Conservation (phyloP, 2,113 vertebrate species). For the Brevimyrus niger region DNA sequence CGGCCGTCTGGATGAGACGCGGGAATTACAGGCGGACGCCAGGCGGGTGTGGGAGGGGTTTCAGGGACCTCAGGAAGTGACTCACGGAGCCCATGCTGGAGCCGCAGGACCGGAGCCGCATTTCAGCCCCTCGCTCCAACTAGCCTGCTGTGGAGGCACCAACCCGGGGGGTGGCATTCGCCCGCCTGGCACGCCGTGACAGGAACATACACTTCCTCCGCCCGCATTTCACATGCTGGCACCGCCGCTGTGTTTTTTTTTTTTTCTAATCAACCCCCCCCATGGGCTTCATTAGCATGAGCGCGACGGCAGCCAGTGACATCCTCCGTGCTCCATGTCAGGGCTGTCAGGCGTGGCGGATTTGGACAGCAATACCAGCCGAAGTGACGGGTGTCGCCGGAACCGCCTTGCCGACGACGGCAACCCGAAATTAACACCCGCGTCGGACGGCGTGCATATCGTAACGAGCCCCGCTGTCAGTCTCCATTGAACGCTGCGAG, state of each 20-base stretch:
- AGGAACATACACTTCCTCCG: background rate
- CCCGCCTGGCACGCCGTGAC: background rate
- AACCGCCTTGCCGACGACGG: constrained; percentile 16
- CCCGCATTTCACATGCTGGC: background rate
- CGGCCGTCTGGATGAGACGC: constrained; percentile 32
- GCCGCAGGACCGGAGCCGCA: background rate
- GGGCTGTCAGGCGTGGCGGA: constrained; percentile 9
- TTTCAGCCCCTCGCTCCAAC: background rate
- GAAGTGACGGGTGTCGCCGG: constrained; percentile 17
- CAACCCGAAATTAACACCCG: background rate
- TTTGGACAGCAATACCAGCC: background rate
- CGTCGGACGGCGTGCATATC: background rate
- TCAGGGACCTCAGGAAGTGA: constrained; percentile 33
- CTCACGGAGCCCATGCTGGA: background rate
- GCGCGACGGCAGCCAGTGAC: constrained; percentile 20
- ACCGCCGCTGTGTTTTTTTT: background rate
- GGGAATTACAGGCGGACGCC: constrained; percentile 29
- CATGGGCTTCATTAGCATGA: constrained; percentile 14
- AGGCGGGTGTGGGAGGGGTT: constrained; percentile 25
- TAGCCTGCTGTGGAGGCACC: background rate
- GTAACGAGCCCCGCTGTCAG: background rate
- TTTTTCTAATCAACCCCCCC: background rate
- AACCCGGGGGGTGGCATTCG: background rate
- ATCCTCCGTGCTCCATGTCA: constrained; percentile 19
- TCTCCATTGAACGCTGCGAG: background rate